phyloP scores from a whole-genome alignment of 2,797 vertebrate species.

The Syngnathus acus region DNA sequence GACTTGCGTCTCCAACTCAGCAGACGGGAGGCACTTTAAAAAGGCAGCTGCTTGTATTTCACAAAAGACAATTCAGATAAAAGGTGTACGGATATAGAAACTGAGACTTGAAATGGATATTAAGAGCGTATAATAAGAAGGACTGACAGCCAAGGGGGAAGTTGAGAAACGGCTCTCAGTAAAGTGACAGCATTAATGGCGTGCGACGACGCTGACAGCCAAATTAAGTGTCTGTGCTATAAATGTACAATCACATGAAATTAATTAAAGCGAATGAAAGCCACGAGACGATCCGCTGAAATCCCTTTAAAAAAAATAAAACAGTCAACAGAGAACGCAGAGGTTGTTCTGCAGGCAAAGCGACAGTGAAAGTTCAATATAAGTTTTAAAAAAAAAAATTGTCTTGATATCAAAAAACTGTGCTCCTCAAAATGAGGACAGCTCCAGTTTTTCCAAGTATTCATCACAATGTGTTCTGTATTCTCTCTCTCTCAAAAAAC shows the following conservation, averaged over 20 bases:
- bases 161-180: conserved; percentile 37
- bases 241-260: conserved; percentile 17
- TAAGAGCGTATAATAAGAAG: conserved; percentile 69
- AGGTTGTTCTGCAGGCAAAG: conserved; percentile 6
- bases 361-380: background rate
- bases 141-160: conserved; percentile 49
- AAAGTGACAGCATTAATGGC: conserved; percentile 26
- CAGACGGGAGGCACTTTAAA: background rate
- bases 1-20: background rate
- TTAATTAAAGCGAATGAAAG: background rate
- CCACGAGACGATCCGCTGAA: conserved; percentile 1
- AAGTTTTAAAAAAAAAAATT: conserved; percentile 4
- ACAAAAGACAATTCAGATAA: conserved; percentile 71
- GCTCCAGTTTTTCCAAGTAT: conserved; percentile 1
- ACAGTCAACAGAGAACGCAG: background rate
- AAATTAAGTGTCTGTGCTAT: conserved; percentile 10
- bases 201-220: conserved; percentile 8
- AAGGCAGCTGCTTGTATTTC: conserved; percentile 5
- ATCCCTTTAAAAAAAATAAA: conserved; percentile 1
- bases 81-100: conserved; percentile 76
- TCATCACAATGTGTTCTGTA: conserved; percentile 1
- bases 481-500: background rate
- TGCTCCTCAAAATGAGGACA: conserved; percentile 5
- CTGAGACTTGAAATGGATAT: conserved; percentile 91
- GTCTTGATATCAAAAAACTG: conserved; percentile 2